These are phyloP conservation scores for Macaria notata DNA, from an alignment of 2,888 invertebrate species.

Conservation along the genomic window DNA sequence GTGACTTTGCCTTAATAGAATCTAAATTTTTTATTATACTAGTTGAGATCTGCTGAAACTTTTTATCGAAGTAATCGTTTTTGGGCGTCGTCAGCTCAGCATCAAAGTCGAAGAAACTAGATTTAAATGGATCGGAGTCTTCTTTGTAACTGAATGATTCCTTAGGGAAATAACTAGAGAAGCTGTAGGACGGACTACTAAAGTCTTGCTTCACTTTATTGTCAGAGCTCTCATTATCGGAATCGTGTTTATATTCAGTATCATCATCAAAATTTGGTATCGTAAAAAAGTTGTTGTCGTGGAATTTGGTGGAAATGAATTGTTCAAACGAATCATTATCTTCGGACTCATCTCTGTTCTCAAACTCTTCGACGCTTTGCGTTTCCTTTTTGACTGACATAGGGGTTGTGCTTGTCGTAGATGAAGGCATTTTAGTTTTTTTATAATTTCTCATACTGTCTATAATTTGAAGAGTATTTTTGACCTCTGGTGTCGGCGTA, in stretches of 20 bases:
- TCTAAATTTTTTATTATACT: slow-evolving; percentile 79
- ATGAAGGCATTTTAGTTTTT: slow-evolving; percentile 60
- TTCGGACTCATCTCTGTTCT: slow-evolving; percentile 57
- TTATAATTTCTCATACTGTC: slow-evolving; percentile 67
- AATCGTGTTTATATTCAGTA: slow-evolving; percentile 53
- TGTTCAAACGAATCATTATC: slow-evolving; percentile 63
- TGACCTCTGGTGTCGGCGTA: slow-evolving; percentile 71
- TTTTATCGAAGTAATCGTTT: slow-evolving; percentile 78
- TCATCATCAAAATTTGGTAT: slow-evolving; percentile 66
- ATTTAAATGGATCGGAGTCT: slow-evolving; percentile 57
- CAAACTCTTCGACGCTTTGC: slow-evolving; percentile 50
- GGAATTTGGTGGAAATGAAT: slow-evolving; percentile 76
- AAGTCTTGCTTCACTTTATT: slow-evolving; percentile 59
- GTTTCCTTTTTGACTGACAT: slow-evolving; percentile 40
- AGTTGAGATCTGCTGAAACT: slow-evolving; percentile 74
- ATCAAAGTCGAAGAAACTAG: slow-evolving; percentile 66
- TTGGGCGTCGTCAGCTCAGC: slow-evolving; percentile 79
- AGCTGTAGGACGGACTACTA: slow-evolving; percentile 57
- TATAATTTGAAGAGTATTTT: slow-evolving; percentile 65
- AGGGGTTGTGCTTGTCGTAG: slow-evolving; percentile 49
- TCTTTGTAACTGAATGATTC: slow-evolving; percentile 53
- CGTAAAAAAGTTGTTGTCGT: slow-evolving; percentile 74
- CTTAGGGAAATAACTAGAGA: slow-evolving; percentile 63
- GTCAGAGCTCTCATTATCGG: slow-evolving; percentile 49
- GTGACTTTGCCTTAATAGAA: slow-evolving; percentile 54